Conservation (phyloP, 2,797 vertebrate genomes). For the Calcarius lapponicus region DNA sequence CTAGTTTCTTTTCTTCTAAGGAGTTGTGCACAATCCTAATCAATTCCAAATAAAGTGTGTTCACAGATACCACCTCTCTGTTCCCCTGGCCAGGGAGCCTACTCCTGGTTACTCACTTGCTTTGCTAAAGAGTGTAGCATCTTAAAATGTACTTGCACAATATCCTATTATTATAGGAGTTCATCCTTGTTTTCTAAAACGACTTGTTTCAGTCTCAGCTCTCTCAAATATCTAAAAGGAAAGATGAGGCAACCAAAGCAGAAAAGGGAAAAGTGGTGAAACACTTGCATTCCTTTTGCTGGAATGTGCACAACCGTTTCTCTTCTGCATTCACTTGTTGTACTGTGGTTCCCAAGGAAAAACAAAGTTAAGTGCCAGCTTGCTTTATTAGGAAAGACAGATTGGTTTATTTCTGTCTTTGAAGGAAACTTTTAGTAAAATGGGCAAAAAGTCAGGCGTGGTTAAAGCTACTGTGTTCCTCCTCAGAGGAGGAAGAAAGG, state of each 20-base stretch:
- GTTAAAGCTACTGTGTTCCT: background rate
- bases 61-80: background rate
- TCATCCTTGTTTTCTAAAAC: background rate
- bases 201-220: background rate
- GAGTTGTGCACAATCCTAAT: background rate
- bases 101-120: background rate
- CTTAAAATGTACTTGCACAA: background rate
- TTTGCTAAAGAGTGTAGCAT: background rate
- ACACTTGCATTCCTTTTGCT: conserved; percentile 34
- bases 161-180: background rate
- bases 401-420: conserved; percentile 61
- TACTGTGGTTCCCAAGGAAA: conserved; percentile 57
- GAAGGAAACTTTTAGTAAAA: conserved; percentile 53
- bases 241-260: background rate
- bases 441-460: conserved; percentile 41
- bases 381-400: conserved; percentile 60
- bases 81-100: background rate
- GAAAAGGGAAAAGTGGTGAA: conserved; percentile 32
- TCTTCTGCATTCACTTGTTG: conserved; percentile 42
- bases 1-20: background rate
- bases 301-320: conserved; percentile 18
- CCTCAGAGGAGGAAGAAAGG: background rate
- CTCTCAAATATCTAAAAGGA: conserved; percentile 8
- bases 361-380: conserved; percentile 56
- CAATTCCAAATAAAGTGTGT: background rate